These are phyloP conservation scores for Arvicola amphibius DNA, from an alignment of 2,797 vertebrate genomes.

Conservation along the genomic window DNA sequence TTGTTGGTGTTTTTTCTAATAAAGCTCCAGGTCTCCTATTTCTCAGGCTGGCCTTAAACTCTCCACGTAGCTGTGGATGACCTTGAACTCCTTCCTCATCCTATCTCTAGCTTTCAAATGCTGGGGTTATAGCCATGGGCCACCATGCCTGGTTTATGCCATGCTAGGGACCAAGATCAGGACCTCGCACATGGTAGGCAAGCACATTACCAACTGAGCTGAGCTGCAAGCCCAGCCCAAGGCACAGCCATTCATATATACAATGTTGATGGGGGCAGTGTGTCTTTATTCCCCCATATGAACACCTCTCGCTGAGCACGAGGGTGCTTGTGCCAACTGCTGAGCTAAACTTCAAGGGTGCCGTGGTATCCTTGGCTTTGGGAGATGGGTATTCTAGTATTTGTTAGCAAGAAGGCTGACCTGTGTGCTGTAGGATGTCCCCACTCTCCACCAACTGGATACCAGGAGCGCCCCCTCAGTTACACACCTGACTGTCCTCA, in stretches of 20 bases:
- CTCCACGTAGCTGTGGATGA: neutral
- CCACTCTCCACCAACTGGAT: neutral
- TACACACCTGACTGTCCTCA: neutral
- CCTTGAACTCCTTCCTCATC: neutral
- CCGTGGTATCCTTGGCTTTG: neutral
- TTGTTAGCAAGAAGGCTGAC: neutral
- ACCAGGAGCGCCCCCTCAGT: neutral
- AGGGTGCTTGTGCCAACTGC: rapidly evolving
- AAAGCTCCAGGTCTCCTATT: neutral
- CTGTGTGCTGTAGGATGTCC: too few relatives aligned
- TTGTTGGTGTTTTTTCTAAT: neutral
- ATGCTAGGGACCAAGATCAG: neutral
- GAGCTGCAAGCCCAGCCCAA: neutral
- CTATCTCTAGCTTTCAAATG: neutral
- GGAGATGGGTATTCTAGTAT: neutral
- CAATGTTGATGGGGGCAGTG: neutral
- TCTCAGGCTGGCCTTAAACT: neutral
- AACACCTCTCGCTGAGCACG: neutral
- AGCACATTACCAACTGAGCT: neutral
- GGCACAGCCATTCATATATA: neutral
- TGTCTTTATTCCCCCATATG: neutral
- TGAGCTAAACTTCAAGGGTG: neutral
- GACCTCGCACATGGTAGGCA: neutral
- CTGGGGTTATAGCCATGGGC: neutral
- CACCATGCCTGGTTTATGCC: neutral